A percentile compares a stretch with the other conserved stretches of the same genome.
Evolutionary conservation across 2,888 invertebrate species (phyloP).

Genomic region (Melinopterus prodromus): DNA sequence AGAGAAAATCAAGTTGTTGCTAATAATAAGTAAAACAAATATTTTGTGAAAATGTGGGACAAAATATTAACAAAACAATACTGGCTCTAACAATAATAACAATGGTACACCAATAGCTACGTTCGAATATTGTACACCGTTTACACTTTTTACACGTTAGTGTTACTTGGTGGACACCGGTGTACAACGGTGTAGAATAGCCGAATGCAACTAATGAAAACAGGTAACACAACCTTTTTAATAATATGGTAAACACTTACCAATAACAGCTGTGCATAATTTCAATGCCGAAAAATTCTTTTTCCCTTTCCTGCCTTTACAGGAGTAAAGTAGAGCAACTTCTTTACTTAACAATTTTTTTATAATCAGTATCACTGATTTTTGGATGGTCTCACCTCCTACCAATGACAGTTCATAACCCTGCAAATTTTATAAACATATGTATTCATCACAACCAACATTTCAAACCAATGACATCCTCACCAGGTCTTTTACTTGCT

Average conservation of each 20-base stretch:
- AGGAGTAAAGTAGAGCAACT: not conserved
- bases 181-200: too few species aligned
- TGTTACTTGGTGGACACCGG: too few species aligned
- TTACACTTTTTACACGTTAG: too few species aligned
- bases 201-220: too few species aligned
- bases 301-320: not conserved
- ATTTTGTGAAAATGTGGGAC: not conserved
- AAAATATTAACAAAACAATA: not conserved
- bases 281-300: not conserved
- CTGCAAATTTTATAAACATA: not conserved
- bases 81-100: not conserved
- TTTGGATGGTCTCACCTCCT: constrained; percentile 4
- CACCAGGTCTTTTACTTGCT: not conserved
- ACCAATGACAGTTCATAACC: not conserved
- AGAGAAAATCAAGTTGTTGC: not conserved
- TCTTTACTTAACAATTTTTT: not conserved
- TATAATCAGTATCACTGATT: constrained; percentile 4
- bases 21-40: not conserved
- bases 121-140: too few species aligned
- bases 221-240: too few species aligned
- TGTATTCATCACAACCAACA: not conserved
- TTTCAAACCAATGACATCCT: not conserved
- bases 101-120: not conserved
- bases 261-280: not conserved
- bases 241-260: constrained; percentile 4